Evolutionary conservation across 2,113 vertebrate species (phyloP).

Genomic region (Aix galericulata): DNA sequence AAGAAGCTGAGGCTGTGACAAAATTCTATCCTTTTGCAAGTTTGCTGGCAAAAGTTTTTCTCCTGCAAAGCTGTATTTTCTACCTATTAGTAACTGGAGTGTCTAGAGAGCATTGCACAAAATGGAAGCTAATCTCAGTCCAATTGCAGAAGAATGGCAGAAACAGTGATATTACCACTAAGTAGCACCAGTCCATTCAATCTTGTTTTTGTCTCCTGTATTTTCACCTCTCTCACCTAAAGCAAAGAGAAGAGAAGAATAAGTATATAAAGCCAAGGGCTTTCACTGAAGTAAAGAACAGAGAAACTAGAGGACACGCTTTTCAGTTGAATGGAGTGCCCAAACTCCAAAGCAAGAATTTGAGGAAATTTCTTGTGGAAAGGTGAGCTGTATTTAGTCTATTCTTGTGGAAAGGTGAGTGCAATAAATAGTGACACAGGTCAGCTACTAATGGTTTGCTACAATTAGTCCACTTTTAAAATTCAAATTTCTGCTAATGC

Average conservation of each 20-base stretch:
- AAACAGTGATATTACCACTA: not conserved
- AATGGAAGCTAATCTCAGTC: not conserved
- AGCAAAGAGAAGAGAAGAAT: not conserved
- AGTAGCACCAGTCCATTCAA: not conserved
- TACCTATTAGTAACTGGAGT: not conserved
- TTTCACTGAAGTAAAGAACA: not conserved
- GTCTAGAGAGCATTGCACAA: not conserved
- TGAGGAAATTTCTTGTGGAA: not conserved
- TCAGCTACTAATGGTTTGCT: not conserved
- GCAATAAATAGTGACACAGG: not conserved
- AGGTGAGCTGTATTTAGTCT: not conserved
- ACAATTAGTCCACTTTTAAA: not conserved
- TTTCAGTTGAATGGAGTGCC: not conserved
- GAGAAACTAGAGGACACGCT: not conserved
- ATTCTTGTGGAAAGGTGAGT: not conserved
- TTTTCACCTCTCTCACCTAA: not conserved
- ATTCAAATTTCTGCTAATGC: not conserved
- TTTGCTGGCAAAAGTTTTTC: not conserved
- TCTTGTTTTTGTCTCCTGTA: not conserved
- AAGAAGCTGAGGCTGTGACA: not conserved
- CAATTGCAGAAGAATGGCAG: not conserved
- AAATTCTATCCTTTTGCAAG: not conserved
- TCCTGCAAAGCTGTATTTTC: not conserved
- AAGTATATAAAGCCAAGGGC: not conserved
- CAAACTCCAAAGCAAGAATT: not conserved